These are phyloP conservation scores for Laticauda laticaudata DNA, from an alignment of 2,113 vertebrate genomes.

Conservation along the genomic window DNA sequence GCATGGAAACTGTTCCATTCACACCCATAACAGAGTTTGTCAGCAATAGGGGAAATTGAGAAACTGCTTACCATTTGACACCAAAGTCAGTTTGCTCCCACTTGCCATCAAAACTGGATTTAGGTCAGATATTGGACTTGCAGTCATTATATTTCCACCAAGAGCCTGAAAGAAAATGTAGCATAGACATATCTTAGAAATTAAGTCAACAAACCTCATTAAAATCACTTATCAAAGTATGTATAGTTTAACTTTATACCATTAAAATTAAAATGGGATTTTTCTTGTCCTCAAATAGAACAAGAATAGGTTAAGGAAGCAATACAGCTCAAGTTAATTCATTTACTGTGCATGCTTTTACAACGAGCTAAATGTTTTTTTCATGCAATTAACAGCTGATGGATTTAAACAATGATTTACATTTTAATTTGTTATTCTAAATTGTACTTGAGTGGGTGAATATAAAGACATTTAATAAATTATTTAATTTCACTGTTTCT, in stretches of 20 bases:
- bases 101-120: conserved; percentile 94
- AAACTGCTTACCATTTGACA: conserved; percentile 77
- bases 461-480: background rate
- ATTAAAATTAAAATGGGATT: background rate
- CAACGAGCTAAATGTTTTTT: background rate
- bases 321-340: background rate
- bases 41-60: background rate
- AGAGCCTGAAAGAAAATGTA: conserved; percentile 75
- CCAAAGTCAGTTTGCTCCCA: conserved; percentile 78
- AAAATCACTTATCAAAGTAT: background rate
- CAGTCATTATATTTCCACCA: conserved; percentile 95
- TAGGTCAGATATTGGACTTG: conserved; percentile 97
- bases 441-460: background rate
- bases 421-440: background rate
- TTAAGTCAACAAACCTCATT: background rate
- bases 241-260: background rate
- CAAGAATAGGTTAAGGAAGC: background rate
- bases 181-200: background rate
- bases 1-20: background rate
- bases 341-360: background rate
- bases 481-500: background rate
- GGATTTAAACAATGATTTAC: background rate
- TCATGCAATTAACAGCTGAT: background rate
- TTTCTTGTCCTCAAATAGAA: background rate
- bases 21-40: background rate